Percentiles rank a stretch among this genome's conserved stretches.
These are phyloP conservation scores for Microcebus tavaratra DNA, from an alignment of 2,113 vertebrate species.

Conservation along the genomic window DNA sequence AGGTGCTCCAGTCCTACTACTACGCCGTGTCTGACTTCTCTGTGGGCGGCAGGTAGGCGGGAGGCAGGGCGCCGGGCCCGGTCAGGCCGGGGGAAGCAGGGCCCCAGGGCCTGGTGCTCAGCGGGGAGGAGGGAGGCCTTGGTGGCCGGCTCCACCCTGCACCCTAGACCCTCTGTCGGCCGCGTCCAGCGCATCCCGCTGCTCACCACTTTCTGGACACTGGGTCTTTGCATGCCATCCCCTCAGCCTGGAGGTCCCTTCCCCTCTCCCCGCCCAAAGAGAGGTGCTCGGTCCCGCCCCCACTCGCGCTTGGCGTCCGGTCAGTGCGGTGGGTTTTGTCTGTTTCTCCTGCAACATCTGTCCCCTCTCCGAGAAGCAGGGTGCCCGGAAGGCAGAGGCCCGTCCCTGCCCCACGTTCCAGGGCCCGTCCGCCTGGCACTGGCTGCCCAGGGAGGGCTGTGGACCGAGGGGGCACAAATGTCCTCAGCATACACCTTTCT, in stretches of 20 bases:
- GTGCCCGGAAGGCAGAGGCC: not conserved
- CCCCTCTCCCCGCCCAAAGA: not conserved
- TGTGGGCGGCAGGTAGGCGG: slow-evolving; percentile 93
- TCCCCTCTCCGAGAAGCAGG: not conserved
- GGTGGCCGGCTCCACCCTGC: not conserved
- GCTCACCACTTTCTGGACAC: rapidly evolving
- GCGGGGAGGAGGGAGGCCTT: not conserved
- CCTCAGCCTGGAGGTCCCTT: not conserved
- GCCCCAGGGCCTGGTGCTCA: not conserved
- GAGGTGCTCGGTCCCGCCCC: not conserved
- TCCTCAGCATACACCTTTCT: rapidly evolving
- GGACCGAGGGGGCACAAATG: rapidly evolving
- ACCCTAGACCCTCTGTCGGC: not conserved
- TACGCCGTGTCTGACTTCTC: slow-evolving; percentile 96
- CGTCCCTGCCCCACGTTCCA: not conserved
- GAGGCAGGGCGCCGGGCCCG: rapidly evolving
- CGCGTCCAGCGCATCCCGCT: not conserved
- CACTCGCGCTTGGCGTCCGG: rapidly evolving
- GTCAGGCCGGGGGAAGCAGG: not conserved
- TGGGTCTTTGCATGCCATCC: not conserved
- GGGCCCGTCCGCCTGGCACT: rapidly evolving
- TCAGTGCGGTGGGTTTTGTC: rapidly evolving
- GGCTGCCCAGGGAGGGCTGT: not conserved
- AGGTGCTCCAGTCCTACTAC: slow-evolving; percentile 94
- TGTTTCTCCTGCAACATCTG: no score